phyloP scores from a whole-genome alignment of 1,140 invertebrate genomes.

The Carcinoscorpius rotundicauda region DNA sequence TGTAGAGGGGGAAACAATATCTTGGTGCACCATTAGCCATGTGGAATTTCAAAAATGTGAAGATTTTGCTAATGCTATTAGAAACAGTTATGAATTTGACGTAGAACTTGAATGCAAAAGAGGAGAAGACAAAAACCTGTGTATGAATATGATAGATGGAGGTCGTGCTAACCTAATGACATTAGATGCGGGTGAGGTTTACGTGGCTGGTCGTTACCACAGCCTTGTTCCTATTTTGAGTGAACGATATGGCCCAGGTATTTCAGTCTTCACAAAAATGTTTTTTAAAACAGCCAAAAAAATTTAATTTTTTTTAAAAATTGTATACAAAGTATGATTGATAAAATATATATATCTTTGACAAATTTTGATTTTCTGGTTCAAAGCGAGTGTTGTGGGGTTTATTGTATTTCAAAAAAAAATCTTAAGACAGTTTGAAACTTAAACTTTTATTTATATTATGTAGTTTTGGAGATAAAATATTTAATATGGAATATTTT shows the following conservation, averaged over 20 bases:
- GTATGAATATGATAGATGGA: slow-evolving; percentile 38
- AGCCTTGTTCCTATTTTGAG: slow-evolving; percentile 74
- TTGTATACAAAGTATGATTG: too few relatives aligned
- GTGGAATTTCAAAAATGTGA: slow-evolving; percentile 62
- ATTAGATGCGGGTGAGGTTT: slow-evolving; percentile 85
- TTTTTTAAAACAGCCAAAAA: background rate
- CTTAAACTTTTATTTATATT: too few relatives aligned
- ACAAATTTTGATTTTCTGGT: too few relatives aligned
- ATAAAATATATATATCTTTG: too few relatives aligned
- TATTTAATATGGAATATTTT: too few relatives aligned
- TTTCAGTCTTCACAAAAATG: slow-evolving; percentile 2
- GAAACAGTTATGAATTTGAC: slow-evolving; percentile 25
- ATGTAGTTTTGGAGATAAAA: too few relatives aligned
- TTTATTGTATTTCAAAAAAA: too few relatives aligned
- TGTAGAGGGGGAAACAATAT: slow-evolving; percentile 1
- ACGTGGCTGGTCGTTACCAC: slow-evolving; percentile 79
- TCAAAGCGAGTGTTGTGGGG: too few relatives aligned
- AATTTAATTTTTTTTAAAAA: too few relatives aligned
- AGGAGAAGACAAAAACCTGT: slow-evolving; percentile 30
- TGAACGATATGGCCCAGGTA: slow-evolving; percentile 32
- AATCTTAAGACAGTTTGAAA: too few relatives aligned
- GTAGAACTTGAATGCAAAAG: slow-evolving; percentile 21
- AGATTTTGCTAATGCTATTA: slow-evolving; percentile 50
- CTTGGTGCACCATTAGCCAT: slow-evolving; percentile 65
- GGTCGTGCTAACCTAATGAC: slow-evolving; percentile 70